Conservation (phyloP, 2,888 invertebrate species). For the Rugalucina vietnamica region DNA sequence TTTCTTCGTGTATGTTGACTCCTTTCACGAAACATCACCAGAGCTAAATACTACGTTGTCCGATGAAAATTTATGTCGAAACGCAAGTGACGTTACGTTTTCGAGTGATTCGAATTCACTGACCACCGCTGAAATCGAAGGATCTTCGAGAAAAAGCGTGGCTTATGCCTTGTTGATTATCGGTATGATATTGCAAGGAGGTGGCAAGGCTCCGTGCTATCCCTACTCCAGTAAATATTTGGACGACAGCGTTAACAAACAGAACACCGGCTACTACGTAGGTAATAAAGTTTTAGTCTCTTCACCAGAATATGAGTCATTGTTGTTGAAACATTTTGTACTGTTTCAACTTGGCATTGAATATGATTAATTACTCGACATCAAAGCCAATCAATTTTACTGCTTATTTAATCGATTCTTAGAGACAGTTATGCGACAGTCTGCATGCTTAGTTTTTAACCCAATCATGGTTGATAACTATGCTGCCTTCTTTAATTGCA, state of each 20-base stretch:
- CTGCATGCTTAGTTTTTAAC: no score
- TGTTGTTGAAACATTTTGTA: no score
- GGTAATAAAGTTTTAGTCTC: no score
- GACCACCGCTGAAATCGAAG: not conserved
- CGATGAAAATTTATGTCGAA: slow-evolving; percentile 9
- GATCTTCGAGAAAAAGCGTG: slow-evolving; percentile 33
- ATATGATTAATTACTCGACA: no score
- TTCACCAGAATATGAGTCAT: no score
- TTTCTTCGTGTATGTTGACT: slow-evolving; percentile 47
- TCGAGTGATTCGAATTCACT: not conserved
- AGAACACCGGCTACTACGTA: slow-evolving; percentile 62
- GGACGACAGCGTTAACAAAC: slow-evolving; percentile 60
- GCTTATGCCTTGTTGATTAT: slow-evolving; percentile 47
- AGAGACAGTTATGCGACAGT: no score
- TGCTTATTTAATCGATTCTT: no score
- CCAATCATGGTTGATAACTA: no score
- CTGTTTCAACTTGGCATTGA: no score
- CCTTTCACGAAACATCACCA: not conserved
- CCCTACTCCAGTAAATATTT: slow-evolving; percentile 63
- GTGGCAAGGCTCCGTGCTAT: slow-evolving; percentile 59
- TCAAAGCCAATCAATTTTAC: no score
- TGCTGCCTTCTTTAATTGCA: no score
- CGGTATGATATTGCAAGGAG: slow-evolving; percentile 60
- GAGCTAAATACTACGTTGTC: not conserved
- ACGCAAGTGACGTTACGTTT: not conserved